These are phyloP conservation scores for Procambarus clarkii DNA, from an alignment of 1,140 invertebrate species.

Conservation along the genomic window DNA sequence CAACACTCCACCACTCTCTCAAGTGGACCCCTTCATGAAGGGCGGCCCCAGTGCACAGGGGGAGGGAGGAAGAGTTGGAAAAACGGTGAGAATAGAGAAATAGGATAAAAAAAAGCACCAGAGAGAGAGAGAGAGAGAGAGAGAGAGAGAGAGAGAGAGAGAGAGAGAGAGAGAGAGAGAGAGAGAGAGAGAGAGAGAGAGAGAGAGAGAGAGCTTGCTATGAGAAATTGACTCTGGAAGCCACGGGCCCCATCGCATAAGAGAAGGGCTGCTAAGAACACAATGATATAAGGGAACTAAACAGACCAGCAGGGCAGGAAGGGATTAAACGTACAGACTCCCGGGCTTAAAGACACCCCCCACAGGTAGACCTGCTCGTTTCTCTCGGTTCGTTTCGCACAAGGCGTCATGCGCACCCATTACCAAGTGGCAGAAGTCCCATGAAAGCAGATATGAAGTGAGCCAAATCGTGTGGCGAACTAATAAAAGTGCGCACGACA, in stretches of 20 bases:
- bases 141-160: too few species aligned
- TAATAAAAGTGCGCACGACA: too few species aligned
- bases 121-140: neutral
- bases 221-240: too few species aligned
- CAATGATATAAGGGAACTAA: too few species aligned
- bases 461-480: neutral
- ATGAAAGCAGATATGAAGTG: neutral
- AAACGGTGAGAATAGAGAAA: neutral
- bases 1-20: conserved; percentile 14
- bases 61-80: neutral
- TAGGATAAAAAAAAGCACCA: neutral
- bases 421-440: neutral
- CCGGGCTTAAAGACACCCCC: too few species aligned
- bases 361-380: too few species aligned
- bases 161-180: neutral
- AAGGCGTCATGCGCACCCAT: too few species aligned
- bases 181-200: conserved; percentile 15
- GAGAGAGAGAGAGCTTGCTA: conserved; percentile 33
- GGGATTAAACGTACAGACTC: too few species aligned
- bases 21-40: neutral
- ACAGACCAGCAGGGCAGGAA: too few species aligned
- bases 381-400: too few species aligned
- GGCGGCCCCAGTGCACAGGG: neutral
- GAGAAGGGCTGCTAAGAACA: too few species aligned
- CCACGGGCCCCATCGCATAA: too few species aligned